Evolutionary conservation across 1,140 invertebrate species (phyloP).

Genomic region (Drosophila sp.): DNA sequence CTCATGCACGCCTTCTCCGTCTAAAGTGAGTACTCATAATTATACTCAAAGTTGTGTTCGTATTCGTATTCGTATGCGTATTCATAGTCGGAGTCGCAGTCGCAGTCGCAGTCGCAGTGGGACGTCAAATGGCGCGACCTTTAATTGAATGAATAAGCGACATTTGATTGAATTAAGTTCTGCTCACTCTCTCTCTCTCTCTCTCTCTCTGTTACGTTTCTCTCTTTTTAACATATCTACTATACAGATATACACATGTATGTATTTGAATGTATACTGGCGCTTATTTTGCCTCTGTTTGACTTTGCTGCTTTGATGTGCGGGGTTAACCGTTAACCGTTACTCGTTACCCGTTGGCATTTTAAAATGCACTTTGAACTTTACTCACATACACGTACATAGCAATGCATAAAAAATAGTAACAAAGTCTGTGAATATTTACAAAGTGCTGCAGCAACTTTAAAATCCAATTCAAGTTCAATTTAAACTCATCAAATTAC

Average conservation of each 20-base stretch:
- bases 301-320: conserved; percentile 12
- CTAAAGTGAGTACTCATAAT: conserved; percentile 14
- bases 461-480: too few species aligned
- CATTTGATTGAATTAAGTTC: conserved; percentile 84
- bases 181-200: conserved; percentile 26
- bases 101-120: conserved; percentile 52
- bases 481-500: too few species aligned
- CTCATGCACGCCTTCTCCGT: background rate
- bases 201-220: conserved; percentile 10
- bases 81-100: conserved; percentile 39
- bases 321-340: conserved; percentile 34
- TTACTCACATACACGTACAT: conserved; percentile 10
- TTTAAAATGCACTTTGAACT: conserved; percentile 55
- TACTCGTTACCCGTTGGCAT: conserved; percentile 42
- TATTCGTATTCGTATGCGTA: conserved; percentile 4
- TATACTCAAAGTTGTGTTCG: conserved; percentile 17
- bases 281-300: conserved; percentile 43
- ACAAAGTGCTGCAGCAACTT: too few species aligned
- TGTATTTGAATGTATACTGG: conserved; percentile 19
- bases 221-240: conserved; percentile 32
- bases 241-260: background rate
- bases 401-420: background rate
- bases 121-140: conserved; percentile 81
- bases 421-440: background rate
- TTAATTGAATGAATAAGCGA: conserved; percentile 84